Conservation (phyloP, 2,797 vertebrate species). For the Uromys caudimaculatus region DNA sequence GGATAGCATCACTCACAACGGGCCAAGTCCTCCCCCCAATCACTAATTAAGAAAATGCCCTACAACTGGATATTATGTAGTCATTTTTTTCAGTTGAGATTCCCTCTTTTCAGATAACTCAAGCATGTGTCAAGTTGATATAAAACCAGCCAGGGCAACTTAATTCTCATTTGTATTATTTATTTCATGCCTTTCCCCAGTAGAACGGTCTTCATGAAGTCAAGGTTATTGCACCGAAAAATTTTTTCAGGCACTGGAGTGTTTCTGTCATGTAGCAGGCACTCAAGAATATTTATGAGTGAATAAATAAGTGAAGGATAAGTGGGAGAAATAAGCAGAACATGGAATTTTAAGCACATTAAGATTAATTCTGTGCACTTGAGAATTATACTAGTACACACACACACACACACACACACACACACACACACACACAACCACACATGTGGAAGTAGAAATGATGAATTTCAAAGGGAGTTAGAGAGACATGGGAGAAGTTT, state of each 20-base stretch:
- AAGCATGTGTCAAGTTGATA: background rate
- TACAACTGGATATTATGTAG: background rate
- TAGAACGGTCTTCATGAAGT: background rate
- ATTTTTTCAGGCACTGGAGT: background rate
- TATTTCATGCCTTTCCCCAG: background rate
- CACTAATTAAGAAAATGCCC: background rate
- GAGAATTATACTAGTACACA: background rate
- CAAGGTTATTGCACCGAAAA: background rate
- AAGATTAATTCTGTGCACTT: background rate
- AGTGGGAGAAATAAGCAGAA: background rate
- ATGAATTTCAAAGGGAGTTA: background rate
- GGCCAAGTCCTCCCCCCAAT: background rate
- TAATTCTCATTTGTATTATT: slow-evolving; percentile 7
- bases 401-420: background rate
- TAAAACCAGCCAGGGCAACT: background rate
- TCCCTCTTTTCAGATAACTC: background rate
- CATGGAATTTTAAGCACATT: background rate
- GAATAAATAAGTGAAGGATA: background rate
- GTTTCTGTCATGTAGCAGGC: background rate
- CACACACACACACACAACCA: background rate
- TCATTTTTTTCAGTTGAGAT: background rate
- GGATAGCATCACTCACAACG: background rate
- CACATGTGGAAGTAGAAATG: background rate
- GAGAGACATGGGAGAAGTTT: background rate
- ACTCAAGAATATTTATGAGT: background rate